Base-by-base conservation (phyloP, 2,113 vertebrate genomes). In the Pollachius pollachius region DNA sequence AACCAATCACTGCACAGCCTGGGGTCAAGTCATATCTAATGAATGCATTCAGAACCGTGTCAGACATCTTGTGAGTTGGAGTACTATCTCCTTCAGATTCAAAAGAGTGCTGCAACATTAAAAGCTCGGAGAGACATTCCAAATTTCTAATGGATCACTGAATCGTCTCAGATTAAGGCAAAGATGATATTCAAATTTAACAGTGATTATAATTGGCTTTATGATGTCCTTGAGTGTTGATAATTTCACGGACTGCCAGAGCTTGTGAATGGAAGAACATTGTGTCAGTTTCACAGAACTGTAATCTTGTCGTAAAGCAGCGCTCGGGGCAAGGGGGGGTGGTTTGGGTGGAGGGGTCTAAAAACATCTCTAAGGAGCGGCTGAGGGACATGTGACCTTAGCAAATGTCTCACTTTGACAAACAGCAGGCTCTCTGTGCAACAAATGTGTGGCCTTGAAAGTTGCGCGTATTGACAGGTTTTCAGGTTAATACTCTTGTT, bases 11-110 rank as follows among this genome's bases (percentile, higher is more conserved):
- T 73, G 56, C 71, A 12, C 52, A 74, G 73, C 56, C 66, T 79
- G 85, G 65, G 78, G 84, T 86, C 75, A 81, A 79, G 63, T 77
- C 79, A 83, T 52, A 83, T 87, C 65, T 61, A 68, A 80, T 87
- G 77, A 77, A 66, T 71, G 41, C 41, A 48, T 48, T 9, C 12
- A 13, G 2, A 12, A 48, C 41, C 41, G 1, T 9, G 41, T 48
- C 41, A 1, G 41, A 48, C 41, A 9, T 7, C 41, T 48, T 13
- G 41, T 12, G 41, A 48, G 41, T 9, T 48, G 41, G 41, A 13
- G 41, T 48, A 13, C 41, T 48, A 9, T 48, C 41, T 7, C 41
- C 41, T 13, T 48, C 41, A 48, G 12, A 48, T 48, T 12, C 8
- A 48, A 48, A 48, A 2, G 41, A 12, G 41, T 48, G 5, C 41